A percentile compares a stretch with the other conserved stretches of the same genome.
Evolutionary conservation across 2,797 vertebrate species (phyloP).

Genomic region (Perodicticus potto): DNA sequence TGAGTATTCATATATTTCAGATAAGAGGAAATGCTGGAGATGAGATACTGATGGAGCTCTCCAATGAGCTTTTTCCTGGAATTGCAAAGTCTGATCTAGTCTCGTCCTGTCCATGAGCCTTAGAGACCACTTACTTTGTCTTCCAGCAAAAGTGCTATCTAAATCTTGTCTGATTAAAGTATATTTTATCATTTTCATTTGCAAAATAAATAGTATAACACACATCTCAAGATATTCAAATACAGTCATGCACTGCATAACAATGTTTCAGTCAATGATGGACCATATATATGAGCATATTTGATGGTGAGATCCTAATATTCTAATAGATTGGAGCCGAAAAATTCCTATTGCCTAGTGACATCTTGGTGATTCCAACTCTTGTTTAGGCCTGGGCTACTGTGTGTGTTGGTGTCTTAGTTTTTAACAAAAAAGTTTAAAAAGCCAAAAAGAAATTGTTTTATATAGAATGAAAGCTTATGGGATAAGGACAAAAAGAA

Average conservation of each 20-base stretch:
- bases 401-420: not conserved
- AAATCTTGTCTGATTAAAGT: slow-evolving; percentile 5
- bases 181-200: not conserved
- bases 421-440: not conserved
- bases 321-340: too few species aligned
- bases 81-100: not conserved
- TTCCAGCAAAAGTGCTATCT: not conserved
- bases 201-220: not conserved
- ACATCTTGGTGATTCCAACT: not conserved
- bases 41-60: not conserved
- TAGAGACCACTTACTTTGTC: not conserved
- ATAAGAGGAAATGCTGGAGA: not conserved
- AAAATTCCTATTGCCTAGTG: not conserved
- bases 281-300: not conserved
- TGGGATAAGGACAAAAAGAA: not conserved
- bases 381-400: not conserved
- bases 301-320: too few species aligned
- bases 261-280: not conserved
- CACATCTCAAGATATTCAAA: not conserved
- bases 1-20: not conserved
- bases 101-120: not conserved
- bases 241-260: not conserved
- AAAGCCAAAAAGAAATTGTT: not conserved
- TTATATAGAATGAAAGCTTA: not conserved
- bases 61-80: not conserved